Percentiles rank a stretch among this genome's conserved stretches.
Conservation (phyloP, 2,888 invertebrate species). For the Polia nebulosa region DNA sequence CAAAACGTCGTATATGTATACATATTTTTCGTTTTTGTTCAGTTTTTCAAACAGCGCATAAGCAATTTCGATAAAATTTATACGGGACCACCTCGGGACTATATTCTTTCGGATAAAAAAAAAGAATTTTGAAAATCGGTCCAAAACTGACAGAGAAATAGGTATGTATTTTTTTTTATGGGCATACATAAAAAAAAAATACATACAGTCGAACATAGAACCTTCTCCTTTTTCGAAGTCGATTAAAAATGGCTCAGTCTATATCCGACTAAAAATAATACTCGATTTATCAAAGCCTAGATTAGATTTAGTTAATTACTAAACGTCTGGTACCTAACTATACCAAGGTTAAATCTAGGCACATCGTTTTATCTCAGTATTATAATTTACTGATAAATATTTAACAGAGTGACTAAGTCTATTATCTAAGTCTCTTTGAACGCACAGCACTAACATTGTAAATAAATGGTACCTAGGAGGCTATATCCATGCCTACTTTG, state of each 20-base stretch:
- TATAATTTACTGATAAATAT: slow-evolving; percentile 42
- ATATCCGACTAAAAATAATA: background rate
- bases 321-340: slow-evolving; percentile 18
- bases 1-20: too few relatives aligned
- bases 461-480: slow-evolving; percentile 11
- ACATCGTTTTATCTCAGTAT: slow-evolving; percentile 33
- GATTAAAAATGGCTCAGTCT: background rate
- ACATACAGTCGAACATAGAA: too few relatives aligned
- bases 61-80: too few relatives aligned
- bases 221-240: too few relatives aligned
- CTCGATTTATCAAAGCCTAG: background rate
- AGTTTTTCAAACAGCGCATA: too few relatives aligned
- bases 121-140: too few relatives aligned
- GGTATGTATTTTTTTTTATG: too few relatives aligned
- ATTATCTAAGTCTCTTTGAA: slow-evolving; percentile 31
- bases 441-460: slow-evolving; percentile 27
- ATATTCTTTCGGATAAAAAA: too few relatives aligned
- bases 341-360: slow-evolving; percentile 29
- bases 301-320: slow-evolving; percentile 2
- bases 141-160: too few relatives aligned
- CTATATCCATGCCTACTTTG: background rate
- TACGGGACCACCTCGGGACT: too few relatives aligned
- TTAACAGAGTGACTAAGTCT: slow-evolving; percentile 39
- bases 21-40: too few relatives aligned
- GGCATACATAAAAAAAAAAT: too few relatives aligned